Base-by-base conservation (phyloP, 2,888 invertebrate species). In the Bhutanitis thaidina region DNA sequence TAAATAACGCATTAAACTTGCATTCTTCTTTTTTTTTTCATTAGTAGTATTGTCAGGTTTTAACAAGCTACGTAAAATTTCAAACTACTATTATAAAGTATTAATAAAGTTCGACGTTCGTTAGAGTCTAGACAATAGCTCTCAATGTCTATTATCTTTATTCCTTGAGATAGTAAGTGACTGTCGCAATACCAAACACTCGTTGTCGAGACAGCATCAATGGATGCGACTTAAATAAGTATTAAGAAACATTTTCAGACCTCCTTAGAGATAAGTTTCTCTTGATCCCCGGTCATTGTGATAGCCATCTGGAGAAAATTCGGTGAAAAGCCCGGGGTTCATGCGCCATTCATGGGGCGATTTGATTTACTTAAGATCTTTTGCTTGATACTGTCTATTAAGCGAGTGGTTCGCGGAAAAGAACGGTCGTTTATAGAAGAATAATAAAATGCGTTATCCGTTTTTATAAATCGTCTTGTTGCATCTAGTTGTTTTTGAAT, bases 331-430 rank as follows among this genome's bases (percentile, higher is more conserved):
- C 82, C 77, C 77, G 67, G 74, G 77, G 73, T 80, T 83, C 86
- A 80, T 85, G 82, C 85, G 62, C 86, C 77, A 88, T 89, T 89
- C 88, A 88, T 82, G 80, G 85, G 80, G 84, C 74, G 86, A 87
- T 89, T 89, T 89, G 89, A 89, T 89, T 89, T 89, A 89, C 89
- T 87, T 88, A 87, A 89, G 88, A 86, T 87, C 86, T 74, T 73
- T 64, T 73, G 64, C 69, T 69, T 79, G 86, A 87, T 52, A 87
- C 84, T 75, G 78, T 83, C 81, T 85, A 82, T 88, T 85, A 86
- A 86, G 77, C 74, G 81, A 83, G 74, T 78, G 80, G 75, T 73
- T 65, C 62, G 56, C 62, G 57, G 60, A 49, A 55, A 57, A 62
- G 63, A 74, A 71, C 69, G 69, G 65, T 67, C 74, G 72, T 74